Evolutionary conservation across 2,888 invertebrate genomes (phyloP), one percentile per base, ranked within the genome.

Genomic region (Acanthoscelides obtectus): DNA sequence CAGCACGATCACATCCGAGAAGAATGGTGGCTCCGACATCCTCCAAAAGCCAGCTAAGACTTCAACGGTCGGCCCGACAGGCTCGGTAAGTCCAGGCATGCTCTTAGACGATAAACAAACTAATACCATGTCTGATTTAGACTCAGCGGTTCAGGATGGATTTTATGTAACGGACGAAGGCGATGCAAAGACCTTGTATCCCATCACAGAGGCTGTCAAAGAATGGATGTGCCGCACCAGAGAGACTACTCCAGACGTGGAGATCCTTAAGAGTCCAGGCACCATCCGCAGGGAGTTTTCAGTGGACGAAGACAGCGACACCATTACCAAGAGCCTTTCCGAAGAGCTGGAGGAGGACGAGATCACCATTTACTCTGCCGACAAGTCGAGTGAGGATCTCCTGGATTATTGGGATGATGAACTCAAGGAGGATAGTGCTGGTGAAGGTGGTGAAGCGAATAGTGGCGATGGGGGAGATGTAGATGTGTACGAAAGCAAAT

Each of bases 141-240:
- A 80, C 63, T 72, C 75, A 66, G 70, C 77, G 73, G 71, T 69
- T 76, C 69, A 75, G 74, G 72, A 75, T 70, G 80, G 80, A 75
- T 73, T 78, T 79, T 82, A 81, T 80, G 68, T 74, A 20, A 25
- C 25, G 20, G 64, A 69, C 19, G 66, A 66, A 66, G 66, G 20
- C 45, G 75, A 76, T 69, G 69, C 69, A 22, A 75, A 74, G 72
- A 77, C 71, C 22, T 72, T 79, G 70, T 85, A 86, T 76, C 88
- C 89, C 17, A 88, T 90, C 72, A 90, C 89, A 2, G 84, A 87
- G 68, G 90, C 90, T 0, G 90, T 90, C 0, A 88, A 86, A 68
- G 87, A 88, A 71, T 90, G 90, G 90, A 86, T 90, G 77, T 84
- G 84, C 67, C 84, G 84, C 75, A 85, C 85, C 3, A 79, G 85